Evolutionary conservation across 2,797 vertebrate genomes (phyloP), one percentile per base, ranked within the genome.

Genomic region (Euphonia xanthogaster): DNA sequence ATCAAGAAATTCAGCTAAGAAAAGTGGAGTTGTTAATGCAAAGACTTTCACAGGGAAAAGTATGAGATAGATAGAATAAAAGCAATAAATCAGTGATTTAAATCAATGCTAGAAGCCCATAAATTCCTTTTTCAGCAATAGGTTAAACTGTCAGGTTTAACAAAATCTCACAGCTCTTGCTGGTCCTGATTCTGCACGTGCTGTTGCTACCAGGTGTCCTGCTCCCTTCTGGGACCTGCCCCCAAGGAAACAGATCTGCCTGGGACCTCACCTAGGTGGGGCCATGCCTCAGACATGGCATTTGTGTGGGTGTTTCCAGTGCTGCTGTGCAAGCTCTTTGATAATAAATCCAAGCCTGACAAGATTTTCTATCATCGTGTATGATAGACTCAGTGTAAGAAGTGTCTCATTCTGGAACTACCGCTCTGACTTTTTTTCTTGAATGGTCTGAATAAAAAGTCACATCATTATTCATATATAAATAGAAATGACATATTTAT

Each of bases 81-180:
- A 90, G 92, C 66, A 88, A 90, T 95, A 97, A 92, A 93, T 91
- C 82, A 92, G 22, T 55, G 78, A 45, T 80, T 97, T 91, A 93
- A 96, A 91, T 94, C 84, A 68, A 74, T 83, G 42, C 45, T 96
- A 77, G 61, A 87, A 83, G 72, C 83, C 92, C 84, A 97, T 92
- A 92, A 94, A 93, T 96, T 93, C 75, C 37, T 94, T 88, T 95
- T 95, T 96, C 92, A 96, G 68, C 92, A 94, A 81, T 31, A 93
- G 82, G 84, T 96, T 96, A 95, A 94, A 81, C 86, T 96, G 94
- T 96, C 94, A 92, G 81, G n/a, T 90, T 91, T 86, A 96, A 96
- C 92, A 92, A 91, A 95, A 89, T 61, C 94, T 90, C 63, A 62
- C 84, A 94, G 74, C 2, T 14, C 70, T 91, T 10, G 23, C 92